Evolutionary conservation across 2,888 invertebrate species (phyloP).

Genomic region (Halictus quadricinctus): DNA sequence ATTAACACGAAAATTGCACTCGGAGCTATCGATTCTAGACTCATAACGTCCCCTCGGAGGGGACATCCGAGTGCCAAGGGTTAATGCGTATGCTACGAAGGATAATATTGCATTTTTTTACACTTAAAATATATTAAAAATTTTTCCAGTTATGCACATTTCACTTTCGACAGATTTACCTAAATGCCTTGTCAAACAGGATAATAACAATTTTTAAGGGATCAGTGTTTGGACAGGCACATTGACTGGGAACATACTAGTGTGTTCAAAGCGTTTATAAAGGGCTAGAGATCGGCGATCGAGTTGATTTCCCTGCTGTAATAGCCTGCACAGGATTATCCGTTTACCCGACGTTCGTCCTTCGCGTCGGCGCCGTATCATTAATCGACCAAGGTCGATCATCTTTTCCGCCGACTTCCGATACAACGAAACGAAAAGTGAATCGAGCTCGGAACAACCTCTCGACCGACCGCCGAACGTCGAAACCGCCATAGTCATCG

Average conservation of each 20-base stretch:
- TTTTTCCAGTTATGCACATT: neutral
- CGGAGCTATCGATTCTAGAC: no score
- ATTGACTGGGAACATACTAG: neutral
- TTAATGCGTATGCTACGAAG: neutral
- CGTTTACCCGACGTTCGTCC: neutral
- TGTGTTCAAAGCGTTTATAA: no score
- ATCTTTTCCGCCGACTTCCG: neutral
- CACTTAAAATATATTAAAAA: neutral
- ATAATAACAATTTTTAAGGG: neutral
- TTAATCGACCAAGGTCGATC: neutral
- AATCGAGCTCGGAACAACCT: neutral
- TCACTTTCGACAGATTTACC: neutral
- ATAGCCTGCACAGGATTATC: neutral
- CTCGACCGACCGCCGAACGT: neutral
- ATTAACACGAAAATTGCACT: neutral
- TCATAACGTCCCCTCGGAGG: no score
- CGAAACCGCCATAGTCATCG: slow-evolving; percentile 23
- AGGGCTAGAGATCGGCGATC: no score
- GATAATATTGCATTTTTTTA: neutral
- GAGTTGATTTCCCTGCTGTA: no score
- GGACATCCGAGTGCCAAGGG: no score
- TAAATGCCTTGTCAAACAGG: neutral
- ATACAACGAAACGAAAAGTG: slow-evolving; percentile 11
- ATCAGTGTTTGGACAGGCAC: neutral
- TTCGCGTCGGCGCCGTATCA: neutral